Base-by-base conservation (phyloP, 2,113 vertebrate genomes). In the Nyctereutes procyonoides region DNA sequence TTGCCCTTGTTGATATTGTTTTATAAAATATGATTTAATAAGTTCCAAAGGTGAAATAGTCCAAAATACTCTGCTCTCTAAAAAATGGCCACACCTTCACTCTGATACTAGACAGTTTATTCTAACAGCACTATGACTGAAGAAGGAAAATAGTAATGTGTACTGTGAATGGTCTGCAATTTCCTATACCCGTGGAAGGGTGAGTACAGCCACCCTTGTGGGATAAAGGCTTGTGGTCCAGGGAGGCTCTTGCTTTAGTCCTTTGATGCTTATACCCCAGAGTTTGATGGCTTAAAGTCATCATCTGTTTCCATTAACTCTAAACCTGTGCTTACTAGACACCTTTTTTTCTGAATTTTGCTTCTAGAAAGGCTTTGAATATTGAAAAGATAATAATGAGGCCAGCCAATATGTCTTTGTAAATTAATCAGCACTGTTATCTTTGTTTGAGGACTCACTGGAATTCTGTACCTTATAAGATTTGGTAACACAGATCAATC, bases 21-120 rank as follows among this genome's bases (percentile, higher is more conserved):
- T 94, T 71, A 30, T 3, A 90, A 95, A 96, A 90, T 71, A n/a
- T 8, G 76, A 3, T 77, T 77, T 94, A 77, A 90, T 97, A 86
- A 96, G 43, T 63, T 71, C 22, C 60, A 1, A 69, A 82, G 26
- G 32, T 82, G 16, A 94, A 90, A 51, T 1, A 71, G 20, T 38
- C 53, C 32, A 87, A 73, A 82, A 90, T 32, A 82, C 90, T 92
- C 74, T 17, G 11, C 1, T 7, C 10, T 88, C 51, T 58, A 38
- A n/a, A 82, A 92, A 30, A 63, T 8, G 12, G 20, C 8, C 13
- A n/a, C 26, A 69, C 3, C 56, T 24, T 24, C 38, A 77, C 17
- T 73, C 19, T 30, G 82, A 76, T 30, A 56, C 24, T 28, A 32
- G 32, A 71, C 77, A 32, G 32, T 79, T 82, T 32, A 87, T 87